Conservation (phyloP, 2,888 invertebrate genomes). For the Desoria tigrina region DNA sequence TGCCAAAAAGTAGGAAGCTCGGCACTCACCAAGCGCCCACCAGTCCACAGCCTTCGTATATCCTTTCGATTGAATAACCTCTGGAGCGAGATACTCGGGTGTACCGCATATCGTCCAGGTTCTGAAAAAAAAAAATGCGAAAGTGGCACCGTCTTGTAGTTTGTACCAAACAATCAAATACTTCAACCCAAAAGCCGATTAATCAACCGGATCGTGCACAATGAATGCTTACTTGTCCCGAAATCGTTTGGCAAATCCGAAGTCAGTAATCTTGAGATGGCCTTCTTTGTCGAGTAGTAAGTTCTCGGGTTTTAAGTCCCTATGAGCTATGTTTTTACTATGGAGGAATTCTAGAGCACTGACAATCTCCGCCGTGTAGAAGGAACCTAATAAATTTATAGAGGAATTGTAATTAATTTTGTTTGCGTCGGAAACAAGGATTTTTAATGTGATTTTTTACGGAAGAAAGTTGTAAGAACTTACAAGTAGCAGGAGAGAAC, state of each 20-base stretch:
- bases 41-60: slow-evolving; percentile 98
- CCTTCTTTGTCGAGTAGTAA: slow-evolving; percentile 87
- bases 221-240: slow-evolving; percentile 68
- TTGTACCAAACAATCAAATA: not conserved
- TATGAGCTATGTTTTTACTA: slow-evolving; percentile 80
- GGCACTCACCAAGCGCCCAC: slow-evolving; percentile 87
- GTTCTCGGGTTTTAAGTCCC: slow-evolving; percentile 83
- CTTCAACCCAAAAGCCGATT: not conserved
- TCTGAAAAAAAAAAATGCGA: slow-evolving; percentile 58
- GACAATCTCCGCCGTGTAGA: slow-evolving; percentile 86
- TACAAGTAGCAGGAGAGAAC: slow-evolving; percentile 71
- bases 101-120: slow-evolving; percentile 97
- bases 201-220: not conserved
- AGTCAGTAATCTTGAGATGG: slow-evolving; percentile 95
- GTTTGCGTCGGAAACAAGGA: not conserved
- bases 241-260: slow-evolving; percentile 94
- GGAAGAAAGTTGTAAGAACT: slow-evolving; percentile 12
- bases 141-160: not conserved
- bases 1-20: no score
- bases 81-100: slow-evolving; percentile 94
- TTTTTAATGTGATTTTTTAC: not conserved
- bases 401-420: not conserved
- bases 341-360: slow-evolving; percentile 92
- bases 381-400: slow-evolving; percentile 22
- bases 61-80: slow-evolving; percentile 96